Conservation (phyloP, 2,888 invertebrate species). For the Scaptomyza cyrtandrae region DNA sequence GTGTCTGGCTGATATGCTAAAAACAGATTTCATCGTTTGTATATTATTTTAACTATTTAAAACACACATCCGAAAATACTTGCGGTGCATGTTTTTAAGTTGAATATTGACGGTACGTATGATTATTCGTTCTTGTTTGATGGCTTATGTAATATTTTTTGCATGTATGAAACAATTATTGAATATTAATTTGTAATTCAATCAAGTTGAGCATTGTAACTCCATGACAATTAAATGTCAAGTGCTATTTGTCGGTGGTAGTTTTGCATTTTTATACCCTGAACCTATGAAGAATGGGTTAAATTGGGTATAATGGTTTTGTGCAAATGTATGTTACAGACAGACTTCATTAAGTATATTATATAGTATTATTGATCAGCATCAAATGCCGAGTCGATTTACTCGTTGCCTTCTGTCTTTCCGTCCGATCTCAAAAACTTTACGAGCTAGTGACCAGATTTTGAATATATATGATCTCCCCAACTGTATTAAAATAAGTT, state of each 20-base stretch:
- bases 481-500: not conserved
- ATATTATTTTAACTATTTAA: no score
- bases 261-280: slow-evolving; percentile 35
- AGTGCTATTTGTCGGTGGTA: slow-evolving; percentile 70
- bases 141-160: slow-evolving; percentile 22
- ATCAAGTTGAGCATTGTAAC: slow-evolving; percentile 38
- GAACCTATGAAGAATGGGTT: no score
- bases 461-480: no score
- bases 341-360: no score
- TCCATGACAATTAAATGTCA: slow-evolving; percentile 53
- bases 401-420: no score
- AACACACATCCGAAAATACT: not conserved
- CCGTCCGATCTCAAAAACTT: no score
- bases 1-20: slow-evolving; percentile 47
- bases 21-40: slow-evolving; percentile 19
- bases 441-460: no score
- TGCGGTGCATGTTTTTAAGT: slow-evolving; percentile 5
- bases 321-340: no score
- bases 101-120: slow-evolving; percentile 8
- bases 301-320: no score
- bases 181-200: slow-evolving; percentile 40
- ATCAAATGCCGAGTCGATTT: no score
- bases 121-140: not conserved
- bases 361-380: no score
- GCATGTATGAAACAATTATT: slow-evolving; percentile 19